Base-by-base conservation (phyloP, 2,797 vertebrate genomes). In the Nyctalus aviator region DNA sequence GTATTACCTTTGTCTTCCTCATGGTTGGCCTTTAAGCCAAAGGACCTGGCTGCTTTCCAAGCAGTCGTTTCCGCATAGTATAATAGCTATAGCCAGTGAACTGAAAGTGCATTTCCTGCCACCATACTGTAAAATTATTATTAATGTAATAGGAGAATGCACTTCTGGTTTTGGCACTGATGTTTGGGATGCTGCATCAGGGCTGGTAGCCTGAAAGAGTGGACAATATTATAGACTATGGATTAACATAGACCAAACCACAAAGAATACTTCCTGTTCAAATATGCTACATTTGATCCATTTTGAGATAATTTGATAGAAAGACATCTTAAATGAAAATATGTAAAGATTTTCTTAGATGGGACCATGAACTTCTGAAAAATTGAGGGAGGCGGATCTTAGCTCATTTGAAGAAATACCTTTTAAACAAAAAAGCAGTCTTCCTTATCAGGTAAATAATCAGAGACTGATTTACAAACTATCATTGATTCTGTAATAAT, bases 71-170 rank as follows among this genome's bases (percentile, higher is more conserved):
- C 98, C 97, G 97, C 97, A 98, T 98, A 98, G 98, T 98, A 98
- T 97, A 98, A 98, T 98, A 97, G 98, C 98, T 97, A 97, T 97
- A 97, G 98, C 97, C 97, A 98, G 98, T 98, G 98, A 98, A 97
- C 97, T 97, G 97, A 98, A 98, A 98, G 98, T 98, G 98, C 98
- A 98, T 98, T 98, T 98, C 98, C 98, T 98, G 98, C 97, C 97
- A 98, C 98, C 95, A 69, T 96, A 97, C 97, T 98, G 96, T 98
- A 98, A 98, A 98, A 98, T 94, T 98, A 97, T 98, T 97, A 98
- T 98, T 98, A 98, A 98, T 98, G 97, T 98, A 98, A 98, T 96
- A 97, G 96, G 97, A 98, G 97, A 98, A 98, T 95, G 96, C 97
- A 97, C 96, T 93, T 72, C 96, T 96, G 97, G 96, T 97, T 97